Conservation (phyloP, 2,888 invertebrate genomes). For the Caenorhabditis sp. region DNA sequence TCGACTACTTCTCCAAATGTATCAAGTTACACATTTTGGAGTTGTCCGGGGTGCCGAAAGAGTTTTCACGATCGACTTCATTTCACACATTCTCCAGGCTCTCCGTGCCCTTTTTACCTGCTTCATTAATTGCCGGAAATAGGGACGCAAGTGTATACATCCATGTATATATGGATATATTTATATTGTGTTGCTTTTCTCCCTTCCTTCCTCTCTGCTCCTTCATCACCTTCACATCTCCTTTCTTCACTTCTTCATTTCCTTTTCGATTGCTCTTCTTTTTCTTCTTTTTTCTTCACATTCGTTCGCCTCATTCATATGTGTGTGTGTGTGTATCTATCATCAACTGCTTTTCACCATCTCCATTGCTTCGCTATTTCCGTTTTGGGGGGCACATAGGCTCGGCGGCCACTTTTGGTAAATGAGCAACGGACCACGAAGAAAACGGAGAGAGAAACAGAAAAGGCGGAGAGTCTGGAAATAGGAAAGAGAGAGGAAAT, state of each 20-base stretch:
- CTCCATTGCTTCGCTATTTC: constrained; percentile 55
- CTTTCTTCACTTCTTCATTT: constrained; percentile 14
- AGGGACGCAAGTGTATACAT: constrained; percentile 12
- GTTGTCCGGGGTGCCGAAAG: constrained; percentile 6
- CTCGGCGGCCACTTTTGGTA: constrained; percentile 40
- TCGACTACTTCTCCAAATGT: background rate
- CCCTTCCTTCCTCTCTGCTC: constrained; percentile 11
- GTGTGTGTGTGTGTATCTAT: no score
- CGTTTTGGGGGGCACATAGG: constrained; percentile 8
- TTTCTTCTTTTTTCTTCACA: background rate
- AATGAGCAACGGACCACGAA: constrained; percentile 60
- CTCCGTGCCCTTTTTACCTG: constrained; percentile 54
- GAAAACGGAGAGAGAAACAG: constrained; percentile 23
- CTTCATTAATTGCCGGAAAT: constrained; percentile 60
- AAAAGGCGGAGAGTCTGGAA: background rate
- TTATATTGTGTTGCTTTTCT: constrained; percentile 51
- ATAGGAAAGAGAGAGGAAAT: constrained; percentile 6
- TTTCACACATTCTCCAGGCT: constrained; percentile 49
- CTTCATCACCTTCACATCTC: constrained; percentile 1
- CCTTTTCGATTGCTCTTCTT: constrained; percentile 23
- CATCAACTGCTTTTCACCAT: constrained; percentile 41
- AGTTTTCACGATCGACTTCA: constrained; percentile 52
- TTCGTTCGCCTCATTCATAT: constrained; percentile 50
- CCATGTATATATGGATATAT: constrained; percentile 1
- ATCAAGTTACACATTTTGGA: constrained; percentile 53